Evolutionary conservation across 2,797 vertebrate species (phyloP).

Genomic region (Petrocephalus schoutedeni): DNA sequence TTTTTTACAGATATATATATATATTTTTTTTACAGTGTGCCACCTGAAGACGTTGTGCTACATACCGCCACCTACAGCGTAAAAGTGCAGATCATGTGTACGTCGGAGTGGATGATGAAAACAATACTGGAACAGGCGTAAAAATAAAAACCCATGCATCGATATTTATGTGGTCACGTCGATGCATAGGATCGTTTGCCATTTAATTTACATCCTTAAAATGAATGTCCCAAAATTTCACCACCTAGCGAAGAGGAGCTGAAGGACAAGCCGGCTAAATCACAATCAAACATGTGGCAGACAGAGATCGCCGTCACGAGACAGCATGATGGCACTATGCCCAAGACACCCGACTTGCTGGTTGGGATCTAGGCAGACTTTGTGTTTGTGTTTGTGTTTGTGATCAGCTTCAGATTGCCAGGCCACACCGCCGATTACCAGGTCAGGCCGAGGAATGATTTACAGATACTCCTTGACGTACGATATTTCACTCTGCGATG

Average conservation of each 20-base stretch:
- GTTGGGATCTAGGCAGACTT: neutral
- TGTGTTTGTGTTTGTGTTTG: neutral
- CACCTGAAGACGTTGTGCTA: too few species aligned
- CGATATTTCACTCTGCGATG: neutral
- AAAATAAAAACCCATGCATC: too few species aligned
- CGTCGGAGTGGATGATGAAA: too few species aligned
- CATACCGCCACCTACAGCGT: too few species aligned
- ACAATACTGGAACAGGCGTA: too few species aligned
- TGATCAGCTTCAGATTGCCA: neutral
- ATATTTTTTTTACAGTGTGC: too few species aligned
- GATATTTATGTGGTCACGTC: too few species aligned
- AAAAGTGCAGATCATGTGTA: too few species aligned
- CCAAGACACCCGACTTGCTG: neutral
- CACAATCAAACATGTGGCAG: neutral
- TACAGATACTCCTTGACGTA: neutral
- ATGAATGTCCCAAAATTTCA: neutral
- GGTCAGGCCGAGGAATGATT: neutral
- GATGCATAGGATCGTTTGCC: too few species aligned
- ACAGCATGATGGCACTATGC: neutral
- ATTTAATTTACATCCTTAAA: too few species aligned
- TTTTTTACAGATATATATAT: too few species aligned
- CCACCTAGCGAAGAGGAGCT: neutral
- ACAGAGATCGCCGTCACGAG: neutral
- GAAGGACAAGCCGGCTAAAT: neutral
- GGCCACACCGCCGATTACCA: neutral